Conservation (phyloP, 2,888 invertebrate species). For the Microdon myrmicae region DNA sequence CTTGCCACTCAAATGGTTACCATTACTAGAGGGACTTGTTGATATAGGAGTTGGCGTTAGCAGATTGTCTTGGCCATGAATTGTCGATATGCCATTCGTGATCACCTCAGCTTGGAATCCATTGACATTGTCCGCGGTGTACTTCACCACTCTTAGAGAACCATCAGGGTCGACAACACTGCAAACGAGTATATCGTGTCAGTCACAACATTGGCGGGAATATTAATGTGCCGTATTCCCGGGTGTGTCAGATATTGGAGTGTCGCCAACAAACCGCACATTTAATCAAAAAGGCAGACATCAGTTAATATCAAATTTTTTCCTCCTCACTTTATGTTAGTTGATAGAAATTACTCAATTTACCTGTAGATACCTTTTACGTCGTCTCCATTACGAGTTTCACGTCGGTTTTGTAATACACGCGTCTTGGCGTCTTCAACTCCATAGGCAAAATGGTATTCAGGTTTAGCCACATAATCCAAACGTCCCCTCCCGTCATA, state of each 20-base stretch:
- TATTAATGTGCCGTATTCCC: no score
- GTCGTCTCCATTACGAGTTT: conserved; percentile 77
- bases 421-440: conserved; percentile 79
- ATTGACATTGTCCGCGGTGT: conserved; percentile 78
- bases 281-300: no score
- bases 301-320: no score
- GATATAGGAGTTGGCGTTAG: conserved; percentile 42
- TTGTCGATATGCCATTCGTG: conserved; percentile 60
- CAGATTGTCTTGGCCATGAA: conserved; percentile 58
- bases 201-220: conserved; percentile 1
- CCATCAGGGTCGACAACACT: conserved; percentile 81
- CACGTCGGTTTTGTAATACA: conserved; percentile 78
- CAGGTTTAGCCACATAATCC: conserved; percentile 79
- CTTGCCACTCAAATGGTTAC: conserved; percentile 24
- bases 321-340: no score
- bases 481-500: conserved; percentile 69
- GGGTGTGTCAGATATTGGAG: no score
- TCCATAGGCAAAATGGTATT: conserved; percentile 80
- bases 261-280: no score
- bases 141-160: conserved; percentile 76
- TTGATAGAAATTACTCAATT: conserved; percentile 53
- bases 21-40: conserved; percentile 8
- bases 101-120: conserved; percentile 75
- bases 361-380: conserved; percentile 77
- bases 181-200: conserved; percentile 12